Evolutionary conservation across 2,797 vertebrate genomes (phyloP).

Genomic region (Enteromius treurensis): DNA sequence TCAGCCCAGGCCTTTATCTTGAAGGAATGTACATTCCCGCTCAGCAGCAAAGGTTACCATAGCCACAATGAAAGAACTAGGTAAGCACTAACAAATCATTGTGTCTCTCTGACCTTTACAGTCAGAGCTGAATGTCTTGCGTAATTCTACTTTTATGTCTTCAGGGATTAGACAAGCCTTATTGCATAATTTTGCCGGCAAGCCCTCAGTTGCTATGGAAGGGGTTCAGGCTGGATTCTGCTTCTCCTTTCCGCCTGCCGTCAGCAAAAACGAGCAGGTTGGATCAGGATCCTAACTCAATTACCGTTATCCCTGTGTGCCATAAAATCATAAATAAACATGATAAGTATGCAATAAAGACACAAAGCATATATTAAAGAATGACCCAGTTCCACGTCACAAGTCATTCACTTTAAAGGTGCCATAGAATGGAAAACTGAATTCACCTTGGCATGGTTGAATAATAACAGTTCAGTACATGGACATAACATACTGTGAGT

Average conservation of each 20-base stretch:
- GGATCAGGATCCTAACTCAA: conserved; percentile 4
- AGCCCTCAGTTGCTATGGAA: conserved; percentile 67
- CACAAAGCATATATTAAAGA: not conserved
- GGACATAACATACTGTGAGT: no score
- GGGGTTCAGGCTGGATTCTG: conserved; percentile 64
- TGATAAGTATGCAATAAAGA: conserved; percentile 24
- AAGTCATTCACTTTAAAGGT: not conserved
- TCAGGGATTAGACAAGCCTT: conserved; percentile 62
- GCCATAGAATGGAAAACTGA: no score
- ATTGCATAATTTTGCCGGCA: conserved; percentile 71
- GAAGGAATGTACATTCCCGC: conserved; percentile 71
- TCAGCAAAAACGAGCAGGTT: conserved; percentile 59
- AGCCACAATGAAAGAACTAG: conserved; percentile 69
- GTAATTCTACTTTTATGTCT: conserved; percentile 1
- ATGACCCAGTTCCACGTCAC: conserved; percentile 14
- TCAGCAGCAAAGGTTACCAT: conserved; percentile 66
- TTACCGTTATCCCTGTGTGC: not conserved
- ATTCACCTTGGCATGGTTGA: no score
- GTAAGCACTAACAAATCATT: conserved; percentile 50
- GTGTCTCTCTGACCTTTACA: conserved; percentile 31
- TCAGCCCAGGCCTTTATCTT: conserved; percentile 24
- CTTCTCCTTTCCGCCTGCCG: conserved; percentile 67
- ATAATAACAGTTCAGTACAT: no score
- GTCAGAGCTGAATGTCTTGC: conserved; percentile 17
- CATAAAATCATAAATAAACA: not conserved